These are phyloP conservation scores for Scomber japonicus DNA, from an alignment of 2,113 vertebrate genomes.

Conservation along the genomic window DNA sequence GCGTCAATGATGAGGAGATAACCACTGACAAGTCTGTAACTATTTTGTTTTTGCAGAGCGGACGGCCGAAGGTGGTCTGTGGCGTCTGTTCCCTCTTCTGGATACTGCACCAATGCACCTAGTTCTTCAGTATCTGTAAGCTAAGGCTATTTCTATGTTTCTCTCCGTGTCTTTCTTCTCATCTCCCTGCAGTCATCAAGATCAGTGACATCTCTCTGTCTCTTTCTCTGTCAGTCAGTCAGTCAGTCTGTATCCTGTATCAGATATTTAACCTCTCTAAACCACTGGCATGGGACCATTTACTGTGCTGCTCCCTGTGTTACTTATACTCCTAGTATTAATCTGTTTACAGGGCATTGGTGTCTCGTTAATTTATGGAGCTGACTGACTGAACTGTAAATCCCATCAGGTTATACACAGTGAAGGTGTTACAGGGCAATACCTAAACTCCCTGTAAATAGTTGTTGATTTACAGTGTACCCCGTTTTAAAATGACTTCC, in stretches of 20 bases:
- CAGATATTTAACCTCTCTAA: slow-evolving; percentile 32
- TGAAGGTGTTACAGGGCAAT: neutral
- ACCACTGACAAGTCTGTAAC: slow-evolving; percentile 13
- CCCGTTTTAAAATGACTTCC: neutral
- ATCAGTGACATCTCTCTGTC: slow-evolving; percentile 1
- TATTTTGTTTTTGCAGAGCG: slow-evolving; percentile 81
- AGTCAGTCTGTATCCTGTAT: slow-evolving; percentile 19
- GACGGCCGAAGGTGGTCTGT: slow-evolving; percentile 96
- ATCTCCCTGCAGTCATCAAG: neutral
- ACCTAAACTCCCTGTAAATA: slow-evolving; percentile 21
- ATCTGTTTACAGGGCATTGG: slow-evolving; percentile 24
- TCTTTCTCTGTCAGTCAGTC: neutral
- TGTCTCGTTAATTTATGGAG: slow-evolving; percentile 41
- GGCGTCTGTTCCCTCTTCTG: slow-evolving; percentile 94
- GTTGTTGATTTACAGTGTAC: slow-evolving; percentile 21
- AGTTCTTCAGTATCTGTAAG: slow-evolving; percentile 96
- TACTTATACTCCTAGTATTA: slow-evolving; percentile 20
- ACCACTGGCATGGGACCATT: slow-evolving; percentile 41
- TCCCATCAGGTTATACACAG: slow-evolving; percentile 24
- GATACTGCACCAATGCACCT: slow-evolving; percentile 96
- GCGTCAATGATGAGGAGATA: neutral
- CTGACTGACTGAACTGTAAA: slow-evolving; percentile 44
- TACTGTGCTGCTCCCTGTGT: slow-evolving; percentile 23
- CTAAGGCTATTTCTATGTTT: neutral
- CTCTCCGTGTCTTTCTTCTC: neutral